These are phyloP conservation scores for Diploptera punctata DNA, from an alignment of 2,888 invertebrate genomes.

Conservation along the genomic window DNA sequence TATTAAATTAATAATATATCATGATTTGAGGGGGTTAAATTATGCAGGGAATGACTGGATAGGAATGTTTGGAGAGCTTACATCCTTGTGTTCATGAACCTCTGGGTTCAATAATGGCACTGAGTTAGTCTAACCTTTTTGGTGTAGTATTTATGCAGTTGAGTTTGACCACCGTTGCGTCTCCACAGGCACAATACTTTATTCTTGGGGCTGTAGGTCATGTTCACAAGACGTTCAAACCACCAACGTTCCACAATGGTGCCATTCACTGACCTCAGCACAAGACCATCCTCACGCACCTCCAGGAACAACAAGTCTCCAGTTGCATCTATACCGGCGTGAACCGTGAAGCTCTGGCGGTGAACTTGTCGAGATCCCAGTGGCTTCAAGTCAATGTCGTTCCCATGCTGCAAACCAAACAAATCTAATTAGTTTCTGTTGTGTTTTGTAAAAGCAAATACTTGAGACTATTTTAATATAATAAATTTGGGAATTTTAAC, in stretches of 20 bases:
- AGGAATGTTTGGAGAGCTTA: too few relatives aligned
- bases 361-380: constrained; percentile 94
- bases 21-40: too few relatives aligned
- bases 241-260: constrained; percentile 96
- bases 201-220: constrained; percentile 99
- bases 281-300: constrained; percentile 95
- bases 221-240: constrained; percentile 98
- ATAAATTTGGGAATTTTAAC: too few relatives aligned
- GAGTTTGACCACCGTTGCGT: constrained; percentile 91
- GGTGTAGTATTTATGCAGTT: constrained; percentile 97
- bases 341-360: constrained; percentile 97
- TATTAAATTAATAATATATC: too few relatives aligned
- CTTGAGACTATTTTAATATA: too few relatives aligned
- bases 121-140: constrained; percentile 97
- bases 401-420: constrained; percentile 77
- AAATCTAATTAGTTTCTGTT: too few relatives aligned
- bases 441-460: too few relatives aligned
- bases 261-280: constrained; percentile 81
- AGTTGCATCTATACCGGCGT: constrained; percentile 91
- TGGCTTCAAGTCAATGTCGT: constrained; percentile 97
- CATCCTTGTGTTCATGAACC: too few relatives aligned
- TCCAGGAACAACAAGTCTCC: constrained; percentile 90
- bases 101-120: too few relatives aligned
- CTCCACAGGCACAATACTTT: constrained; percentile 97
- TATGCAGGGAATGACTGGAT: too few relatives aligned